Percentiles rank a stretch among this genome's conserved stretches.
Conservation (phyloP, 2,797 vertebrate genomes). For the Scyliorhinus canicula region DNA sequence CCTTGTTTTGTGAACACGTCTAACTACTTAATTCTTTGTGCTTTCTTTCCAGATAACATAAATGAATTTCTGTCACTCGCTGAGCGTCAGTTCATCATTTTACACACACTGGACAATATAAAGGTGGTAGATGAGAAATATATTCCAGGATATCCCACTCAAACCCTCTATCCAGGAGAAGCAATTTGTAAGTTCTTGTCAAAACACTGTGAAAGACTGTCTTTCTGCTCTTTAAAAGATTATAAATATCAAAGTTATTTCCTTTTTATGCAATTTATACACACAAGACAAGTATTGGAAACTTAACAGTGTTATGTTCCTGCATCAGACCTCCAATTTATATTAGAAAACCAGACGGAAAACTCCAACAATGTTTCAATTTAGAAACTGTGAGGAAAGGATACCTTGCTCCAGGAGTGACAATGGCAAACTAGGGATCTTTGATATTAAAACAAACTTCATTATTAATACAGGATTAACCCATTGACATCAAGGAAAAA, state of each 20-base stretch:
- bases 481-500: no score
- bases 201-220: neutral
- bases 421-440: no score
- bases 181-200: constrained; percentile 60
- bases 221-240: neutral
- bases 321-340: no score
- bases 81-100: constrained; percentile 65
- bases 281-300: neutral
- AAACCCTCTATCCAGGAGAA: constrained; percentile 53
- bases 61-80: constrained; percentile 63
- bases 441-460: no score
- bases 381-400: no score
- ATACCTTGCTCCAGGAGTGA: no score
- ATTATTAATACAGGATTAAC: no score
- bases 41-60: constrained; percentile 57
- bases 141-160: constrained; percentile 59
- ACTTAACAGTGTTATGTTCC: neutral
- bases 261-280: neutral
- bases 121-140: constrained; percentile 56
- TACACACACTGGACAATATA: constrained; percentile 62
- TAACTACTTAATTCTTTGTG: neutral
- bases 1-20: neutral
- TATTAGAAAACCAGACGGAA: no score
- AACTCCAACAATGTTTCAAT: no score
- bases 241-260: neutral